Evolutionary conservation across 1,140 invertebrate species (phyloP), one percentile per base, ranked within the genome.

Genomic region (Drosophila ohnishii): DNA sequence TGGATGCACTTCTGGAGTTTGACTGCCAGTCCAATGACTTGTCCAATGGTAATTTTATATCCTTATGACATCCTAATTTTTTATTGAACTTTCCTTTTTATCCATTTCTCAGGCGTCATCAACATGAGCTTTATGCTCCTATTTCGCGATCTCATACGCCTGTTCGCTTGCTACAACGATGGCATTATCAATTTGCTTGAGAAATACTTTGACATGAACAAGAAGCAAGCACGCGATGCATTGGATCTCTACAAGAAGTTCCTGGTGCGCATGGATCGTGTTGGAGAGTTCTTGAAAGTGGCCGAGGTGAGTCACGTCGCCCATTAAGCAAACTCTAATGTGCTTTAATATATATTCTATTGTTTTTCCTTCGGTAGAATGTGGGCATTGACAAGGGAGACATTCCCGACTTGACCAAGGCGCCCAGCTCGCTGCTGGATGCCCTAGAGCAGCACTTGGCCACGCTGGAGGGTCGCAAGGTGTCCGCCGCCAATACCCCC

Each of bases 171-270:
- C 92, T 99, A 99, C 93, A 99, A 99, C 92, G 99, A 99, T 93
- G 99, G 98, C 77, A 98, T 99, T 80, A 99, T 99, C 88, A 99
- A 99, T 94, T 94, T 99, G 77, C 93, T 99, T 92, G 98, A 98
- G 93, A 99, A 99, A 93, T 99, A 98, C 93, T 99, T 99, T 93
- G 98, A 99, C 92, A 99, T 99, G 98, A 99, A 99, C 93, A 99
- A 99, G 92, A 99, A 99, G 92, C 96, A 97, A 90, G 98, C 97
- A 90, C 95, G 97, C 90, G 98, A 99, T 92, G 98, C 98, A 72
- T 94, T 99, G 89, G 99, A 99, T 92, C 95, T 99, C 75, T 99
- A 99, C 92, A 99, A 99, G 93, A 99, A 98, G 93, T 99, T 99
- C 93, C 95, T 99, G 58, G 98, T 98, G 78, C 94, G 98, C 88